These are phyloP conservation scores for Psittacus erithacus DNA, from an alignment of 2,113 vertebrate species.

Conservation along the genomic window DNA sequence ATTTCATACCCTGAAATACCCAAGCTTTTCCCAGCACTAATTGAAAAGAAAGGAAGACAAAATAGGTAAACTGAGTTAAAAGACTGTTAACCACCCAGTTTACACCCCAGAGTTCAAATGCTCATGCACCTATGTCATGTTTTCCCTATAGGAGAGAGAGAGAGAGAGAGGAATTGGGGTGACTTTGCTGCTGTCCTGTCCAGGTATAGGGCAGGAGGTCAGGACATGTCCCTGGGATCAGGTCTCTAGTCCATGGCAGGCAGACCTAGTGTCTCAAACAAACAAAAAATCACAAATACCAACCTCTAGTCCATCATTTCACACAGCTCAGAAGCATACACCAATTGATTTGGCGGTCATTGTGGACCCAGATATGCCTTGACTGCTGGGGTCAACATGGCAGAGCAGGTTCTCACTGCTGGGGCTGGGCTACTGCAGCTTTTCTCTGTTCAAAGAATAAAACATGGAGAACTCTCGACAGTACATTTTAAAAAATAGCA, in stretches of 20 bases:
- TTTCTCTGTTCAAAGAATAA: not conserved
- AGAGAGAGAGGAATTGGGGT: not conserved
- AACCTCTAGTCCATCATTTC: not conserved
- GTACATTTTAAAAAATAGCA: not conserved
- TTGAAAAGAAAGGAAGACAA: not conserved
- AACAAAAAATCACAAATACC: not conserved
- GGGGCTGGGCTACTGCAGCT: not conserved
- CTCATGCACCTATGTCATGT: not conserved
- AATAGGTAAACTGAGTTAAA: not conserved
- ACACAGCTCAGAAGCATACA: not conserved
- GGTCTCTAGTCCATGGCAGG: not conserved
- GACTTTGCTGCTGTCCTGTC: not conserved
- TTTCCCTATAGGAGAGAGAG: not conserved
- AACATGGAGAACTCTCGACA: not conserved
- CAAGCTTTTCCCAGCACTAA: not conserved
- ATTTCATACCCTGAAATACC: not conserved
- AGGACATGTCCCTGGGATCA: not conserved
- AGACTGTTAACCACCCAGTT: not conserved
- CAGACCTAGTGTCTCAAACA: not conserved
- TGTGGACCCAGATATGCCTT: not conserved
- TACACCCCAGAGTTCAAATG: not conserved
- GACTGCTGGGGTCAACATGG: accelerated
- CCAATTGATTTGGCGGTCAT: too few relatives aligned
- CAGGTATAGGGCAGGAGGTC: not conserved
- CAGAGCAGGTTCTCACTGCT: accelerated